Base-by-base conservation (phyloP, 2,888 invertebrate species). In the Perdita meconis region DNA sequence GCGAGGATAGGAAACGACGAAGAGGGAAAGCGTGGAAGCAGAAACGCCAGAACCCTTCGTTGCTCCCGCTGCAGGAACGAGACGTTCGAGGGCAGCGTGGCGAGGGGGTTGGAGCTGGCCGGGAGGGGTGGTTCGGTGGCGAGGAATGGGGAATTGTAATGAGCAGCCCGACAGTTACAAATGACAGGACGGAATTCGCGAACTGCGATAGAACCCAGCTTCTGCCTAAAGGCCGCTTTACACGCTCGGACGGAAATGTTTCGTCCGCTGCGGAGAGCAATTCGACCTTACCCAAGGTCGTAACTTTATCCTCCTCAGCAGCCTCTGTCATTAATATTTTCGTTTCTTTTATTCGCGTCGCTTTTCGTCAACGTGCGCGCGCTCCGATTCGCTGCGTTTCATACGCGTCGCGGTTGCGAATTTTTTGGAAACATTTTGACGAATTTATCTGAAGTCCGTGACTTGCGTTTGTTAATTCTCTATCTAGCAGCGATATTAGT, bases 131-230 rank as follows among this genome's bases (percentile, higher is more conserved):
- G 85, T 79, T 79, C 81, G 70, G 85, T 82, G 82, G 80, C 89
- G 89, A 90, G 91, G 92, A 91, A 92, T 90, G 92, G 92, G 91
- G 91, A 92, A 92, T 92, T 92, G 92, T 92, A 92, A 92, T 92
- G 92, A 92, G 92, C 92, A 91, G 89, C 89, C 90, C 87, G 92
- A 92, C 92, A 92, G 92, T 92, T 92, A 92, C 92, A 92, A 92
- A 92, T 92, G 92, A 92, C 92, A 92, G 92, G 92, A 92, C 90
- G 92, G 92, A 92, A 92, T 92, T 92, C 92, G 92, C 92, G 91
- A 90, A 89, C 91, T 90, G 89, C 90, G 91, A 90, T 92, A 90
- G 90, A 89, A 90, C 87, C 89, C 89, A 87, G 89, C 86, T 85
- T 87, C 88, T 88, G 89, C 89, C 89, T 90, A 91, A 90, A 91